Evolutionary conservation across 2,888 invertebrate species (phyloP).

Genomic region (Drosophila anceps): DNA sequence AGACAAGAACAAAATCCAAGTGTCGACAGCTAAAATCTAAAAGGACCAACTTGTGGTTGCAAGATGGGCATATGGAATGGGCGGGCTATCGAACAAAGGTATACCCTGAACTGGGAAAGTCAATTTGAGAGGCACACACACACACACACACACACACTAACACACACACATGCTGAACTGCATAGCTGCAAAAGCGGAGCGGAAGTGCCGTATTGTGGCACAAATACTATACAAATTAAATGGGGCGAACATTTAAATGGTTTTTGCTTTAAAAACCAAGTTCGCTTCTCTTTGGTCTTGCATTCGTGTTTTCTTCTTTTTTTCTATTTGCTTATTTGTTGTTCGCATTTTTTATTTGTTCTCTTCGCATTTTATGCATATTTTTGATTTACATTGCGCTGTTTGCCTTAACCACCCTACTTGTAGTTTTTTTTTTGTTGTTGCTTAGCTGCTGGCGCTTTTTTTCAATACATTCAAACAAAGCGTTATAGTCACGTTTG

Average conservation of each 20-base stretch:
- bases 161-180: conserved; percentile 11
- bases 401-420: conserved; percentile 54
- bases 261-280: conserved; percentile 39
- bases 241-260: conserved; percentile 78
- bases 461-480: conserved; percentile 25
- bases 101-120: conserved; percentile 39
- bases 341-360: conserved; percentile 46
- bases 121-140: conserved; percentile 37
- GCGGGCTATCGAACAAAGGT: conserved; percentile 44
- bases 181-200: conserved; percentile 17
- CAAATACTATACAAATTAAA: conserved; percentile 70
- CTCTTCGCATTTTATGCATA: conserved; percentile 64
- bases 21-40: conserved; percentile 35
- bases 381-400: conserved; percentile 59
- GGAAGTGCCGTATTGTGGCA: conserved; percentile 50
- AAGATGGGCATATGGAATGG: neutral
- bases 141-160: conserved; percentile 18
- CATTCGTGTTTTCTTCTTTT: conserved; percentile 38
- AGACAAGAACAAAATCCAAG: conserved; percentile 30
- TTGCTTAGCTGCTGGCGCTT: conserved; percentile 41
- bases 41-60: conserved; percentile 33
- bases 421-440: conserved; percentile 31
- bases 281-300: conserved; percentile 35
- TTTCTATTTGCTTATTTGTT: conserved; percentile 43
- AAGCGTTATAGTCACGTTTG: neutral